phyloP scores from a whole-genome alignment of 2,888 invertebrate genomes.

The Melikaiella ostensackeni region DNA sequence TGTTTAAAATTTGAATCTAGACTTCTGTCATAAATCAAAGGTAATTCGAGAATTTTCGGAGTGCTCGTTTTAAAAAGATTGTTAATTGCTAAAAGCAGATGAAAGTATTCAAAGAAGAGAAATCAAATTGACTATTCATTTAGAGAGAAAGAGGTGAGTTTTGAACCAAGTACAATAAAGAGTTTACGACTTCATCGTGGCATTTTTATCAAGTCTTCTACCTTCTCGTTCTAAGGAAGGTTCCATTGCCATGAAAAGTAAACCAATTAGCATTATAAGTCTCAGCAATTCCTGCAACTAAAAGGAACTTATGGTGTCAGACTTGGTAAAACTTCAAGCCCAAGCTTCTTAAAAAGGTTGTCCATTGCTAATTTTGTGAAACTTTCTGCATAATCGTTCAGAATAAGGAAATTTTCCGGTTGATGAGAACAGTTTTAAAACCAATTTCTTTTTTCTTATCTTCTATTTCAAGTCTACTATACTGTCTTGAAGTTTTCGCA shows the following conservation, averaged over 20 bases:
- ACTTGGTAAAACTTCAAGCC: constrained; percentile 11
- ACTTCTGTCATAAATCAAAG: not conserved
- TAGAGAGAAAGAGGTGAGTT: too few relatives aligned
- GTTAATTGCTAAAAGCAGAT: not conserved
- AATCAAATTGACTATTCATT: too few relatives aligned
- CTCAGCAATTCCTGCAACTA: constrained; percentile 17
- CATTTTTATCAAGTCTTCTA: constrained; percentile 12
- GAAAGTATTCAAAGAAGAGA: not conserved
- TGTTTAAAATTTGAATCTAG: constrained; percentile 5
- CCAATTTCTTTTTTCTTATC: not conserved
- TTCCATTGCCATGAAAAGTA: constrained; percentile 32
- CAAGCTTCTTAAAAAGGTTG: constrained; percentile 12
- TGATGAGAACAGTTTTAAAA: constrained; percentile 2
- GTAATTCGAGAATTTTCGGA: not conserved
- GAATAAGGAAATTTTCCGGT: not conserved
- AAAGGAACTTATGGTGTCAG: constrained; percentile 27
- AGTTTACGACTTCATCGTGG: constrained; percentile 9
- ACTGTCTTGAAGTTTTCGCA: not conserved
- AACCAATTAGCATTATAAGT: constrained; percentile 37
- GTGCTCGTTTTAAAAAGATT: not conserved
- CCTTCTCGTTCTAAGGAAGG: not conserved
- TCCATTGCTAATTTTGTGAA: constrained; percentile 19
- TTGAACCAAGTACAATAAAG: constrained; percentile 20
- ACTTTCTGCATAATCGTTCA: constrained; percentile 5
- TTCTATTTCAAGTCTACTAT: not conserved